Percentiles rank a stretch among this genome's conserved stretches.
Evolutionary conservation across 30 jellyfish, hydroid and myxozoan species (phyloP).

Genomic region (Cassiopea xamachana): DNA sequence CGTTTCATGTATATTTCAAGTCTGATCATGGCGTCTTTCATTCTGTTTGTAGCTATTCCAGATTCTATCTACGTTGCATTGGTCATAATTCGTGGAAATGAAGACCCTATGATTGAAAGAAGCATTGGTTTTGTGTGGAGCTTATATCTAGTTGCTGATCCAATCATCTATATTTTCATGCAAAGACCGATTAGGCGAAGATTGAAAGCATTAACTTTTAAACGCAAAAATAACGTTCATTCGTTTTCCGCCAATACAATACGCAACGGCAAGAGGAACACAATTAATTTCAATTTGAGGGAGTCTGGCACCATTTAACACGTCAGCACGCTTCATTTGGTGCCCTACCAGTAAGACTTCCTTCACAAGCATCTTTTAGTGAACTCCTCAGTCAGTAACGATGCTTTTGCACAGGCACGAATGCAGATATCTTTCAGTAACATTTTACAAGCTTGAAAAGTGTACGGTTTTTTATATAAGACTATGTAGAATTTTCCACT

Average conservation of each 20-base stretch:
- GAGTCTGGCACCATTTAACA: too few species aligned
- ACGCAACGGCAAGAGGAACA: not conserved
- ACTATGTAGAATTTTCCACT: too few species aligned
- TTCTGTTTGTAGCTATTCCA: slow-evolving; percentile 61
- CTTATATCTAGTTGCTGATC: slow-evolving; percentile 49
- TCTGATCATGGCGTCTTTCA: slow-evolving; percentile 55
- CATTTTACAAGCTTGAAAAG: too few species aligned
- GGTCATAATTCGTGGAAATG: slow-evolving; percentile 34
- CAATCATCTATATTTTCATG: slow-evolving; percentile 49
- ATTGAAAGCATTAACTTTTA: not conserved
- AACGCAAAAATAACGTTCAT: not conserved
- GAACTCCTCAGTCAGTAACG: too few species aligned
- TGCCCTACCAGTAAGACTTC: too few species aligned
- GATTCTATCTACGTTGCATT: slow-evolving; percentile 45
- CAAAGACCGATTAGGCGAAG: slow-evolving; percentile 32
- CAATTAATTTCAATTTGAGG: too few species aligned
- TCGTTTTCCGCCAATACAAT: not conserved
- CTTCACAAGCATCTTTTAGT: too few species aligned
- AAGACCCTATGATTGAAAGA: slow-evolving; percentile 36
- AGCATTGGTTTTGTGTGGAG: slow-evolving; percentile 54
- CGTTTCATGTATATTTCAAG: slow-evolving; percentile 46
- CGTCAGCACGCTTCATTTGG: too few species aligned
- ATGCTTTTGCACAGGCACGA: too few species aligned
- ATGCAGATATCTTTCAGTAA: too few species aligned
- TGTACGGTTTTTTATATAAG: too few species aligned